Evolutionary conservation across 2,797 vertebrate genomes (phyloP).

Genomic region (Coracias cyanogaster): DNA sequence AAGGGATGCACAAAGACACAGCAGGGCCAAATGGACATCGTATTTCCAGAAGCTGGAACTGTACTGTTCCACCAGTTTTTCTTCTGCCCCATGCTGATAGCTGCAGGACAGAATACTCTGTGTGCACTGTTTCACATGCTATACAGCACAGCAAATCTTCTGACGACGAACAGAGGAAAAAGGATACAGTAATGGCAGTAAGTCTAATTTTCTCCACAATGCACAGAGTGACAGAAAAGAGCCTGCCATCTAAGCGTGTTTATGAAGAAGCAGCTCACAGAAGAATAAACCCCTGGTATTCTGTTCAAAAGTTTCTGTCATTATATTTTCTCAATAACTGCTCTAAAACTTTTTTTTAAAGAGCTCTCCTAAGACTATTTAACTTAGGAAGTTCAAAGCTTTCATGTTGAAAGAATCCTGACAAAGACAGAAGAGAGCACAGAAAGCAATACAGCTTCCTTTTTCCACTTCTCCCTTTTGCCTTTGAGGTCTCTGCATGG

Average conservation of each 20-base stretch:
- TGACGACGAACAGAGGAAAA: neutral
- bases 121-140: neutral
- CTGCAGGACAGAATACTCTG: neutral
- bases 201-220: neutral
- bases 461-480: constrained; percentile 14
- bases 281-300: neutral
- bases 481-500: neutral
- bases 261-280: neutral
- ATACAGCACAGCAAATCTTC: neutral
- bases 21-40: neutral
- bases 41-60: neutral
- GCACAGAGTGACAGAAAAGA: neutral
- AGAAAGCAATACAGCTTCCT: constrained; percentile 16
- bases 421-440: constrained; percentile 4
- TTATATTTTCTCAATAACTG: neutral
- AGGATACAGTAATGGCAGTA: neutral
- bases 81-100: neutral
- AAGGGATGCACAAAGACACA: neutral
- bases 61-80: neutral
- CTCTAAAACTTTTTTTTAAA: neutral
- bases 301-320: neutral
- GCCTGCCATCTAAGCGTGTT: neutral
- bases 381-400: neutral
- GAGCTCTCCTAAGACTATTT: neutral
- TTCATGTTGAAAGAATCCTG: neutral